Evolutionary conservation across 2,113 vertebrate species (phyloP).

Genomic region (Corythornis cristatus): DNA sequence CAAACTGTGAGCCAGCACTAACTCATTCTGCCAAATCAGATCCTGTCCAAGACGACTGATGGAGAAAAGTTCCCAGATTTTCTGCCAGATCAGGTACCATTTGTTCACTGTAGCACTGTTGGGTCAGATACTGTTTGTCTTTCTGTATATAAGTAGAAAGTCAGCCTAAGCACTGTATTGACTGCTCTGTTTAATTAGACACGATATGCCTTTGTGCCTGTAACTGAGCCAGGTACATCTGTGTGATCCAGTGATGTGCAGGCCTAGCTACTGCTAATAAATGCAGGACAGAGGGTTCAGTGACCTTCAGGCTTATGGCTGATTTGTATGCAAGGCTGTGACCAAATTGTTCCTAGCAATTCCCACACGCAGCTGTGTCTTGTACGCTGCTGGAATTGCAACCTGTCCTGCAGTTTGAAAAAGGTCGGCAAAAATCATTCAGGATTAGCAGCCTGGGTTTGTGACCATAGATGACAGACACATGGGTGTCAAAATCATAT

Average conservation of each 20-base stretch:
- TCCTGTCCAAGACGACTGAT: not conserved
- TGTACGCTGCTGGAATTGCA: not conserved
- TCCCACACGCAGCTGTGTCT: not conserved
- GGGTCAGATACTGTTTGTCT: not conserved
- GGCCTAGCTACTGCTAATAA: not conserved
- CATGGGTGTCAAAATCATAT: not conserved
- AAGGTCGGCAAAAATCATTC: not conserved
- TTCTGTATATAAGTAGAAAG: not conserved
- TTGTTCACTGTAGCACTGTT: not conserved
- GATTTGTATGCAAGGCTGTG: not conserved
- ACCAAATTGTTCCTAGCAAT: not conserved
- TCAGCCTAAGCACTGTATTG: not conserved
- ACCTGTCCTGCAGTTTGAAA: no score
- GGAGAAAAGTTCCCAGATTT: not conserved
- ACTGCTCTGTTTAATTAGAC: not conserved
- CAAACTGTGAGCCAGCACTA: fast-evolving
- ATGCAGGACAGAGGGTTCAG: not conserved
- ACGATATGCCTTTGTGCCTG: not conserved
- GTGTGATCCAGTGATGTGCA: not conserved
- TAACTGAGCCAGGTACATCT: not conserved
- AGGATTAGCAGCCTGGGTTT: not conserved
- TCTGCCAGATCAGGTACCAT: not conserved
- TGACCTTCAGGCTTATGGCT: not conserved
- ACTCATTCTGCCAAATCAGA: not conserved
- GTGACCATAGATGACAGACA: fast-evolving